Base-by-base conservation (phyloP, 1,140 invertebrate species). In the Trichonephila clavata region DNA sequence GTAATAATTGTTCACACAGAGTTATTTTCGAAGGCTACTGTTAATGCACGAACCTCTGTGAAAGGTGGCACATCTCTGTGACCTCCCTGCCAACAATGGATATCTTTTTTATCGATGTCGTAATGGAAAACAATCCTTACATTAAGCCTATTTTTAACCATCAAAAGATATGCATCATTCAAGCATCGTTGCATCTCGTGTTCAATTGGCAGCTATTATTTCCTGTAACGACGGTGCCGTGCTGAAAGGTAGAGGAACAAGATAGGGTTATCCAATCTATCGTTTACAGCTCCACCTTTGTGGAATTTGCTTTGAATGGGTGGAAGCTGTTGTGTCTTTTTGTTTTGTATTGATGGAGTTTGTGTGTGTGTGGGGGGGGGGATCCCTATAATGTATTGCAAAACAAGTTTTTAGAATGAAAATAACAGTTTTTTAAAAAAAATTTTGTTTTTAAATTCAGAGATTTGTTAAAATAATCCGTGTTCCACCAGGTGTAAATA, bases 91-190 rank as follows among this genome's bases (percentile, higher is more conserved):
- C 68, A 39, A 71, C 68, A 71, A 71, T 71, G 24, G 68, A 32
- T 24, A 14, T 13, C 65, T 27, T 32, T 39, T 39, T 24, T 71
- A 71, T 27, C 65, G 68, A 71, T 71, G 68, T 71, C 68, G 68
- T 71, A 71, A 71, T 32, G 24, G 68, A 71, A 71, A 71, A 32
- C 68, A 71, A 71, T 71, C 68, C 68, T 27, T 27, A 71, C 68
- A 71, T 71, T 71, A 71, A 27, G 24, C 24, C 68, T 71, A 71
- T 71, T 71, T 71, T 71, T 71, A 32, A 71, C 68, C 68, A 71
- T 71, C 68, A 71, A 71, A 71, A 71, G 68, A 71, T 71, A 32
- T 71, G 24, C 24, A 71, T 71, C 68, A 71, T 71, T 71, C 68
- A 71, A 24, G 68, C 68, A 32, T 71, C 68, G 68, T 24, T 71